Evolutionary conservation across 1,140 invertebrate genomes (phyloP).

Genomic region (Bombus waltoni): DNA sequence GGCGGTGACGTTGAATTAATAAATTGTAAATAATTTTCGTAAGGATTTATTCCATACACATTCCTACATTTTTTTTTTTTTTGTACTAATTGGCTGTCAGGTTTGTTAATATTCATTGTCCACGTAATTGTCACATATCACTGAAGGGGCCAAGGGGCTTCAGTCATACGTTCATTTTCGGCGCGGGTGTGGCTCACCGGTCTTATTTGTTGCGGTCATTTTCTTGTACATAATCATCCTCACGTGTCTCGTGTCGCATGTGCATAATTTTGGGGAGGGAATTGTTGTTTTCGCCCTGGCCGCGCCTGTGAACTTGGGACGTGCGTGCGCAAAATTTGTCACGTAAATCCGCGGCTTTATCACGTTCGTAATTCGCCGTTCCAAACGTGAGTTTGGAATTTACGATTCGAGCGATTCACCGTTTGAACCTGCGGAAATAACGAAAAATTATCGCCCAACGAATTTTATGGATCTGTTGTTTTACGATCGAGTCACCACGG

Average conservation of each 20-base stretch:
- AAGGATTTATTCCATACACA: conserved; percentile 52
- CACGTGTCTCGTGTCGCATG: conserved; percentile 54
- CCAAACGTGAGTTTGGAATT: not conserved
- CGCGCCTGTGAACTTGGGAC: not conserved
- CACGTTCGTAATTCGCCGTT: not conserved
- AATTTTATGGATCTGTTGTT: not conserved
- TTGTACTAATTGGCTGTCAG: conserved; percentile 78
- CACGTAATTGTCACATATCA: conserved; percentile 52
- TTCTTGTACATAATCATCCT: conserved; percentile 63
- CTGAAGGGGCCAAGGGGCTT: conserved; percentile 53
- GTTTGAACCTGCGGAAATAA: not conserved
- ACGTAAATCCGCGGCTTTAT: conserved; percentile 32
- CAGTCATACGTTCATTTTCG: conserved; percentile 61
- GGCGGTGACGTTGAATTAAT: conserved; percentile 41
- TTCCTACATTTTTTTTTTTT: conserved; percentile 21
- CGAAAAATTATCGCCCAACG: not conserved
- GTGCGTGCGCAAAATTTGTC: not conserved
- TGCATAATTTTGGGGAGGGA: conserved; percentile 37
- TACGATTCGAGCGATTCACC: not conserved
- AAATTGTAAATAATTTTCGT: conserved; percentile 63
- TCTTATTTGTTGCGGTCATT: conserved; percentile 50
- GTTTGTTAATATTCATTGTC: conserved; percentile 71
- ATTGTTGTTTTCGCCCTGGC: conserved; percentile 12
- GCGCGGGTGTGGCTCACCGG: conserved; percentile 70
- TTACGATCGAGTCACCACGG: not conserved